These are phyloP conservation scores for Drosophila tanythrix DNA, from an alignment of 2,888 invertebrate species.

Conservation along the genomic window DNA sequence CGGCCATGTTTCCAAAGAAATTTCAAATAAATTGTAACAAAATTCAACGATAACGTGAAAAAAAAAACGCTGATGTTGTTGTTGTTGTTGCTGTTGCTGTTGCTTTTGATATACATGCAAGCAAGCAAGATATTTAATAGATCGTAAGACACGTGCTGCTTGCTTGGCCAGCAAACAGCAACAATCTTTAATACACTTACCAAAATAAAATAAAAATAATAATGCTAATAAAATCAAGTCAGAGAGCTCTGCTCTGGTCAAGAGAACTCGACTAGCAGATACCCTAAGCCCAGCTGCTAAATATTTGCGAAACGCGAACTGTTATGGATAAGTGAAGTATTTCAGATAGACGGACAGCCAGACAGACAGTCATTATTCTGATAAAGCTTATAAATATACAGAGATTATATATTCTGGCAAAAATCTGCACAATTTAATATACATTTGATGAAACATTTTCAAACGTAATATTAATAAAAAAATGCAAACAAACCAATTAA, in stretches of 20 bases:
- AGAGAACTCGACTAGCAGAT: background rate
- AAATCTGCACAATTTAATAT: background rate
- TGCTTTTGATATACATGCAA: background rate
- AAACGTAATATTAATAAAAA: background rate
- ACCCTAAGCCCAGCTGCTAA: background rate
- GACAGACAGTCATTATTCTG: background rate
- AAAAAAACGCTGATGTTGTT: conserved; percentile 13
- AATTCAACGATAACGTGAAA: conserved; percentile 13
- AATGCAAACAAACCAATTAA: background rate
- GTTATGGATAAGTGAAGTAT: background rate
- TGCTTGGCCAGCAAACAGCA: conserved; percentile 10
- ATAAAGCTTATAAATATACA: background rate
- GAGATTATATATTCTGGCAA: background rate
- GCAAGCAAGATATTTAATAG: conserved; percentile 27
- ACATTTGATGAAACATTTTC: background rate
- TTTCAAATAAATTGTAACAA: conserved; percentile 43
- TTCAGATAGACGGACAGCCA: background rate
- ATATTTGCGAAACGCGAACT: background rate
- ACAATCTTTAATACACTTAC: conserved; percentile 19
- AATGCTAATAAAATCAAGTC: background rate
- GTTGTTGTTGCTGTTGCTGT: background rate
- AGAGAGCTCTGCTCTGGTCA: background rate
- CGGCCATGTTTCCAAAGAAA: conserved; percentile 39
- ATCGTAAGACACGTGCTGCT: conserved; percentile 41
- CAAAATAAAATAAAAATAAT: background rate